Evolutionary conservation across 2,113 vertebrate species (phyloP).

Genomic region (Seriola rivoliana): DNA sequence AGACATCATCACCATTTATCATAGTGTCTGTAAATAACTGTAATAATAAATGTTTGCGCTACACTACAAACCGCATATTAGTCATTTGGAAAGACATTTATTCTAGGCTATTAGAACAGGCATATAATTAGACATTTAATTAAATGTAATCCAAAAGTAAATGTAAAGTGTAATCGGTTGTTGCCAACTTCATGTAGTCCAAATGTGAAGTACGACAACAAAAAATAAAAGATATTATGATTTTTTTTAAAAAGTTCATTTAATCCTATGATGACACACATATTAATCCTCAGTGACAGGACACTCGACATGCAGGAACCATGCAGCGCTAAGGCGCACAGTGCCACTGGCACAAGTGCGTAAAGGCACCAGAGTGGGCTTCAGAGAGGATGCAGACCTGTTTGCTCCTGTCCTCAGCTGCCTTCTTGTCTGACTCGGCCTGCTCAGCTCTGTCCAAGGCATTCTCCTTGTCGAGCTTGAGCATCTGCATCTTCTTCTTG

Average conservation of each 20-base stretch:
- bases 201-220: background rate
- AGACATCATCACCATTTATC: background rate
- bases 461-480: slow-evolving; percentile 99
- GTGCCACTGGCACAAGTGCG: slow-evolving; percentile 40
- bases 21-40: background rate
- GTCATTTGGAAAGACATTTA: background rate
- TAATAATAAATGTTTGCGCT: background rate
- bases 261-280: background rate
- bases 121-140: background rate
- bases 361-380: slow-evolving; percentile 35
- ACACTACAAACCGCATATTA: background rate
- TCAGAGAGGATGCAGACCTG: slow-evolving; percentile 86
- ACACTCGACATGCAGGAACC: background rate
- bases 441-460: slow-evolving; percentile 98
- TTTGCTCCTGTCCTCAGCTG: slow-evolving; percentile 96
- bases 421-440: slow-evolving; percentile 97
- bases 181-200: background rate
- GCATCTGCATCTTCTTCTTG: slow-evolving; percentile 99
- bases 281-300: background rate
- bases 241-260: background rate
- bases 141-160: background rate
- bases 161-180: background rate
- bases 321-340: background rate
- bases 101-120: background rate
- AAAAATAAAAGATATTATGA: background rate